Base-by-base conservation (phyloP, 2,797 vertebrate species). In the Cyprinodon diabolis region DNA sequence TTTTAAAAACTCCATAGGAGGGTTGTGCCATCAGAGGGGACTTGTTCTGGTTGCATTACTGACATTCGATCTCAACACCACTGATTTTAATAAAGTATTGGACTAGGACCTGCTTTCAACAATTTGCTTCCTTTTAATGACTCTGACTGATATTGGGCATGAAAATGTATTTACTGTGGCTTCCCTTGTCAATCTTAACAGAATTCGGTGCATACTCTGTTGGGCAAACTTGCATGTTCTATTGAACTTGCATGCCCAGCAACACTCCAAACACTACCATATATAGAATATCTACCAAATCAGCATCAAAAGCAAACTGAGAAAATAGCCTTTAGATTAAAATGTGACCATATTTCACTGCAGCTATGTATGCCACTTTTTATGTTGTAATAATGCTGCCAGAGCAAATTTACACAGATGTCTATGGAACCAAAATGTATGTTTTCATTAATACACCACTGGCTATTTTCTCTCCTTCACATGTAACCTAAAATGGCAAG, bases 401-500 rank as follows among this genome's bases (percentile, higher is more conserved):
- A 54, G 19, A 2, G 21, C 19, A 5, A n/a, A 63, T 12, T 11
- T 63, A n/a, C 60, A 63, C 4, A 43, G 10, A 60, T 37, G 30
- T 68, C 68, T 58, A 70, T 65, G 3, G 49, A 57, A 68, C 19
- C 10, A 40, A 21, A 40, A 12, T 49, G 43, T 13, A 54, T 30
- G 74, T 56, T 69, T 45, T 73, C 17, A 11, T 66, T 37, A n/a
- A 70, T 56, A 58, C 62, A 57, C 40, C 5, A 40, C 14, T 75
- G 30, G 81, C 49, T 17, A 30, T 1, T 69, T 71, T 74, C 68
- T 17, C 57, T 65, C 63, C 49, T 30, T 69, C 56, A 76, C 76
- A 85, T 54, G 37, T 80, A 82, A 76, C 35, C 19, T 56, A 15
- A n/a, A 55, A 37, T 72, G 52, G 37, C 49, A 51, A 35, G 56